phyloP scores from a whole-genome alignment of 1,140 invertebrate species.

The Camponotus vicinus region DNA sequence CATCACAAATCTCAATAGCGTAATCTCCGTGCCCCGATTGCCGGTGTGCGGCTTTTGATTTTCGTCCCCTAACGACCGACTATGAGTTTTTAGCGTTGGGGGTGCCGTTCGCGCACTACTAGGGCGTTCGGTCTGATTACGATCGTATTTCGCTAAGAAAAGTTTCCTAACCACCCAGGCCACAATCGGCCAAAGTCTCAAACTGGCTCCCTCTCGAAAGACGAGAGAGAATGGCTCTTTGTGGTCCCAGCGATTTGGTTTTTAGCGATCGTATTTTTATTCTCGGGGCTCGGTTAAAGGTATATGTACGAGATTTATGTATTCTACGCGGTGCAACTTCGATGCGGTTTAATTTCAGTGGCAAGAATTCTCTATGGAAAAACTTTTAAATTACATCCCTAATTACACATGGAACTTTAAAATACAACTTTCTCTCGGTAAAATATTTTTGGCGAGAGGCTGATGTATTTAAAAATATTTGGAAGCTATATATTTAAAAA shows the following conservation, averaged over 20 bases:
- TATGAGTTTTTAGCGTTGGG: slow-evolving; percentile 60
- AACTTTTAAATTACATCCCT: slow-evolving; percentile 49
- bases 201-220: slow-evolving; percentile 12
- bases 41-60: slow-evolving; percentile 70
- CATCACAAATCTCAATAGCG: slow-evolving; percentile 74
- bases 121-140: slow-evolving; percentile 54
- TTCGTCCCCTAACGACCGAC: slow-evolving; percentile 57
- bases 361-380: slow-evolving; percentile 32
- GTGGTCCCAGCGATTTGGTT: slow-evolving; percentile 36
- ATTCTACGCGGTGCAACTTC: slow-evolving; percentile 30
- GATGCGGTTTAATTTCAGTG: slow-evolving; percentile 49
- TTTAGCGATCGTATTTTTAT: slow-evolving; percentile 41
- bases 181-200: background rate
- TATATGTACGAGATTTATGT: slow-evolving; percentile 44
- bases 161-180: slow-evolving; percentile 23
- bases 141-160: slow-evolving; percentile 67
- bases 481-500: no score
- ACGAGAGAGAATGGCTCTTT: background rate
- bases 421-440: no score
- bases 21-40: slow-evolving; percentile 67
- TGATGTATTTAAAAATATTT: background rate
- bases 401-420: slow-evolving; percentile 4
- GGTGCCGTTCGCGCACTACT: background rate
- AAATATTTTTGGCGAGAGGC: background rate
- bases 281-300: background rate